Conservation (phyloP, 2,113 vertebrate genomes). For the Sakesphorus luctuosus region DNA sequence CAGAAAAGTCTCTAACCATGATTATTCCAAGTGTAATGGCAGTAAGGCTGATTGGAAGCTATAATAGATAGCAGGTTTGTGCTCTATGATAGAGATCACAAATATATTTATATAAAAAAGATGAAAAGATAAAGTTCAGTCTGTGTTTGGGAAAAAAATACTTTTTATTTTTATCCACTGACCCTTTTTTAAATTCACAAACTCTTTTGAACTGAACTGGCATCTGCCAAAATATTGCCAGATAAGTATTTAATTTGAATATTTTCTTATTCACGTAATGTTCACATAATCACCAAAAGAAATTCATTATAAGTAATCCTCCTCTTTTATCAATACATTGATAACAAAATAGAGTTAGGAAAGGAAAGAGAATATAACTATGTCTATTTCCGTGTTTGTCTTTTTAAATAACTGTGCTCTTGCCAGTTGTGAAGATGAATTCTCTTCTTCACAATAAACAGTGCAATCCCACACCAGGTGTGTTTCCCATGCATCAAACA, state of each 20-base stretch:
- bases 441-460: background rate
- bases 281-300: background rate
- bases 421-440: background rate
- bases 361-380: background rate
- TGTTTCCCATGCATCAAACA: background rate
- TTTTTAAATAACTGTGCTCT: background rate
- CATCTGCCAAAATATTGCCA: background rate
- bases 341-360: background rate
- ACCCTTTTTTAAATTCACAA: background rate
- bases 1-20: background rate
- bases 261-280: slow-evolving; percentile 8
- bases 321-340: background rate
- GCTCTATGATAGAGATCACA: background rate
- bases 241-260: background rate
- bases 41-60: background rate
- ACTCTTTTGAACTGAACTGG: background rate
- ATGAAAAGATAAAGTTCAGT: background rate
- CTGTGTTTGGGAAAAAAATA: background rate
- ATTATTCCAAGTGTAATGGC: background rate
- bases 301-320: background rate
- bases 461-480: background rate
- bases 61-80: background rate
- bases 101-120: background rate
- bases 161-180: background rate
- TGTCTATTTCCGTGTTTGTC: background rate